Conservation (phyloP, 2,888 invertebrate species). For the Rugalucina vietnamica region DNA sequence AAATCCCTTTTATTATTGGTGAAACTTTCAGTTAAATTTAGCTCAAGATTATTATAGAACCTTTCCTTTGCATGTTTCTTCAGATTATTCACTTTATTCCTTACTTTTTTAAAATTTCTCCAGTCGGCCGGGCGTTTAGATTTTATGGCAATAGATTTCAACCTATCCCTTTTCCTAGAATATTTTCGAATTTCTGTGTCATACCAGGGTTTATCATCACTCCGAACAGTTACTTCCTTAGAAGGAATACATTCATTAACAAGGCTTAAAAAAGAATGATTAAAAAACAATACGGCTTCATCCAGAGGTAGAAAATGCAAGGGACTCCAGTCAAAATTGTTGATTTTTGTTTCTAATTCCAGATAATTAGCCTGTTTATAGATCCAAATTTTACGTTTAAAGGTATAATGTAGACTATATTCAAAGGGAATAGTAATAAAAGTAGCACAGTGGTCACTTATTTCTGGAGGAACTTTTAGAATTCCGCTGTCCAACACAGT, state of each 20-base stretch:
- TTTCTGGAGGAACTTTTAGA: background rate
- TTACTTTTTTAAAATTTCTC: no score
- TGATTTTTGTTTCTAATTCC: background rate
- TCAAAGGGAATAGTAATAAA: background rate
- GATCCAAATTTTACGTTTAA: background rate
- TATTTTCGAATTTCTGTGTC: background rate
- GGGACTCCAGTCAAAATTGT: background rate
- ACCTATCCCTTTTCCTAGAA: background rate
- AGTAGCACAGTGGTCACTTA: conserved; percentile 18
- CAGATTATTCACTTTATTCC: background rate
- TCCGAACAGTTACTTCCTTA: conserved; percentile 26
- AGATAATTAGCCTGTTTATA: conserved; percentile 23
- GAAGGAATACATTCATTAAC: conserved; percentile 30
- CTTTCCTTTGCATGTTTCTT: background rate
- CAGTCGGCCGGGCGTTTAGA: background rate
- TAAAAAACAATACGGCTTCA: background rate
- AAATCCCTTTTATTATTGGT: background rate
- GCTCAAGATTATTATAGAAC: background rate
- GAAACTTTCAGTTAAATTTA: background rate
- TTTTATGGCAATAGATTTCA: background rate
- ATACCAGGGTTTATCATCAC: background rate
- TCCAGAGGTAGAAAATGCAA: background rate
- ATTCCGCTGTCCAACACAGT: background rate
- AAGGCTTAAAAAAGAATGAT: background rate
- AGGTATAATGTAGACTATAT: background rate